Conservation (phyloP, 2,888 invertebrate genomes). For the Drosophila niveifrons region DNA sequence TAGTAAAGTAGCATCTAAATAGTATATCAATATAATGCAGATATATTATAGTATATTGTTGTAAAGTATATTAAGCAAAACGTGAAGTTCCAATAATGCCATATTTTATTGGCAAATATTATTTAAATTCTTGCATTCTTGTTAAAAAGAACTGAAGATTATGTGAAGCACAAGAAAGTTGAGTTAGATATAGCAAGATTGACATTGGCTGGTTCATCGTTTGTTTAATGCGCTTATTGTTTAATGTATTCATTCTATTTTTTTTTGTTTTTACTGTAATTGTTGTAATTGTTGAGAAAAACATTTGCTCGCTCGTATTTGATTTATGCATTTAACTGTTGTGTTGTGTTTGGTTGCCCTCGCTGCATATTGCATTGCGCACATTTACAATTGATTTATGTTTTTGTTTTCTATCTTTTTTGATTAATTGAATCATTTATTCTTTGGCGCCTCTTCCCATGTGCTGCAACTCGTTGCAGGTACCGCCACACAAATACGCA, state of each 20-base stretch:
- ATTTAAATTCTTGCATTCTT: too few relatives aligned
- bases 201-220: constrained; percentile 20
- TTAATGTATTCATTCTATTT: constrained; percentile 17
- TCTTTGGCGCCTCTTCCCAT: constrained; percentile 40
- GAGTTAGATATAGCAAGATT: background rate
- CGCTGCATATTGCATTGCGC: constrained; percentile 21
- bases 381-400: constrained; percentile 7
- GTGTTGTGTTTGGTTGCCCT: constrained; percentile 72
- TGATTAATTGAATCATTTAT: constrained; percentile 20
- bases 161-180: too few relatives aligned
- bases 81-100: too few relatives aligned
- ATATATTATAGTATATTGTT: too few relatives aligned
- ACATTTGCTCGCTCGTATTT: constrained; percentile 36
- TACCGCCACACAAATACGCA: constrained; percentile 83
- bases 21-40: too few relatives aligned
- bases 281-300: constrained; percentile 8
- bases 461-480: constrained; percentile 74
- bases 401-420: constrained; percentile 13
- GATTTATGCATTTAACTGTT: constrained; percentile 29
- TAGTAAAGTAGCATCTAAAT: too few relatives aligned
- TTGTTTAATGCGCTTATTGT: constrained; percentile 22
- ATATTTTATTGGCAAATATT: too few relatives aligned
- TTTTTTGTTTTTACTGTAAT: constrained; percentile 30
- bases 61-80: too few relatives aligned
- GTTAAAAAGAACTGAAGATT: background rate